Base-by-base conservation (phyloP, 2,888 invertebrate species). In the Ophioninae sp. region DNA sequence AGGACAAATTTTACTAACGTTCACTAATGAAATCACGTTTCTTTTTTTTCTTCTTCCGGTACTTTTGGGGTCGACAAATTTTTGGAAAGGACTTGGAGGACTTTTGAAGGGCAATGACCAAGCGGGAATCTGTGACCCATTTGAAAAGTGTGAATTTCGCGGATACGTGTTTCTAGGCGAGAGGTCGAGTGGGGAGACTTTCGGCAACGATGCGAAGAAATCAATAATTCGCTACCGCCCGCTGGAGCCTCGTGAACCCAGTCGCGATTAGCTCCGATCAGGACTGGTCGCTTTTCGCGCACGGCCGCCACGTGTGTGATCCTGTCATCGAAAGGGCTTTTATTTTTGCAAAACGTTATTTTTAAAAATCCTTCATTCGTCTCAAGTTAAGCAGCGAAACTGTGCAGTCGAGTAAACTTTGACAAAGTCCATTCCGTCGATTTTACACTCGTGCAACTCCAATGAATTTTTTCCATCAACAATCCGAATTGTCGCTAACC, bases 141-240 rank as follows among this genome's bases (percentile, higher is more conserved):
- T 30, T 30, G 30, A 30, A 30, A 30, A 30, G 30, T 30, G 30
- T 3, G 30, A 30, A 30, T 30, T 30, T 3, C 83, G 74, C 59
- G 39, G 71, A 79, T 37, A 64, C 30, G 30, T 23, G 64, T 17
- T 13, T 23, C 23, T 9, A 59, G 9, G 63, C 17, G 63, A 64
- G 44, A 17, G 51, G 10, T 6, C 39, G 41, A 41, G 63, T 6
- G 41, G 63, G 10, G 69, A 58, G 72, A 64, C 23, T 65, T 73
- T 69, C 72, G 39, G 58, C 73, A 73, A 67, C 67, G 63, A 63
- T 56, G 78, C 37, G 23, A 51, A 51, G 61, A 78, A 74, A 83
- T 83, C 83, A 83, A 83, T 83, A 83, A 78, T 78, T 65, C 64
- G 69, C 67, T 59, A 71, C 72, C 63, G 61, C 58, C 59, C 58